These are phyloP conservation scores for Pyrocephalus nanus DNA, from an alignment of 2,797 vertebrate genomes.

Conservation along the genomic window DNA sequence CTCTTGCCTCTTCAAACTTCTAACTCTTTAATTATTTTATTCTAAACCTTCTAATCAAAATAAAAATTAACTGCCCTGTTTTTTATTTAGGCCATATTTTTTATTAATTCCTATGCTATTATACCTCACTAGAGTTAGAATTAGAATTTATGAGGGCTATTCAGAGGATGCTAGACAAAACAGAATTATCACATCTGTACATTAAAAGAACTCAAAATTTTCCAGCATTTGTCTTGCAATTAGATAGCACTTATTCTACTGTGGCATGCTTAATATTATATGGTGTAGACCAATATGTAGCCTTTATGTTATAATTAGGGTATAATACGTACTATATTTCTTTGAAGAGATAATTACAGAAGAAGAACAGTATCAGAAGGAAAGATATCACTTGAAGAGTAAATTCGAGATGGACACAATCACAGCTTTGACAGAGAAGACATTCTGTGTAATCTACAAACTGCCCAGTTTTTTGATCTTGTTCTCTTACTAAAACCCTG, in stretches of 20 bases:
- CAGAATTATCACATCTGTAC: not conserved
- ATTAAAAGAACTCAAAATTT: not conserved
- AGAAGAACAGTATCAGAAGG: not conserved
- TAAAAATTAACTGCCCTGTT: not conserved
- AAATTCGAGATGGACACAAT: not conserved
- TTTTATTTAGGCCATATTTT: not conserved
- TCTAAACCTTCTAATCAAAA: not conserved
- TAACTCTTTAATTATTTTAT: not conserved
- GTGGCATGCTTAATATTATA: not conserved
- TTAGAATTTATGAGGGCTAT: not conserved
- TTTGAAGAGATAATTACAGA: not conserved
- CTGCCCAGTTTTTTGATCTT: not conserved
- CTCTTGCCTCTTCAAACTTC: not conserved
- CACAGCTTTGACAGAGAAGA: not conserved
- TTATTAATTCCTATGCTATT: not conserved
- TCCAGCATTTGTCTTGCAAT: not conserved
- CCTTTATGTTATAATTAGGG: not conserved
- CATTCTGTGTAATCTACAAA: not conserved
- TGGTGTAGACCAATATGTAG: not conserved
- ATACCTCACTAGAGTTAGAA: not conserved
- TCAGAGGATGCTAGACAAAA: not conserved
- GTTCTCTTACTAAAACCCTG: not conserved
- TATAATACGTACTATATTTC: not conserved
- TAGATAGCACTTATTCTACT: not conserved
- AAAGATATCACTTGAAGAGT: not conserved